These are phyloP conservation scores for Sprattus sprattus DNA, from an alignment of 2,113 vertebrate genomes.

Conservation along the genomic window DNA sequence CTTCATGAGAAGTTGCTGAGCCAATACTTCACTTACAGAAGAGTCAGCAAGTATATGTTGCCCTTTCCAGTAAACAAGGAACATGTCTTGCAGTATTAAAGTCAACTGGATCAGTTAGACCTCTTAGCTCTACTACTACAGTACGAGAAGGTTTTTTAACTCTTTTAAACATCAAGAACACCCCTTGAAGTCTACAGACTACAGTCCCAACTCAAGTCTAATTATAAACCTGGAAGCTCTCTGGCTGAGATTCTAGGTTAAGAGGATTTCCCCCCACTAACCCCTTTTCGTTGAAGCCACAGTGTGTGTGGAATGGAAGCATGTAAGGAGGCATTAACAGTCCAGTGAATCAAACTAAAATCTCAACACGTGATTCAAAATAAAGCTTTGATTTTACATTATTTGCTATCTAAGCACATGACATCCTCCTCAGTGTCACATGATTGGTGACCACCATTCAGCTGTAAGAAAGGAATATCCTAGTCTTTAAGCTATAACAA, in stretches of 20 bases:
- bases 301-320: neutral
- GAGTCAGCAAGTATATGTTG: neutral
- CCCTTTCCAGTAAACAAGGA: neutral
- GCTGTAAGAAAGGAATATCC: neutral
- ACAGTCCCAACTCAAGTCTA: constrained; percentile 24
- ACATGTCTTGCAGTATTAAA: neutral
- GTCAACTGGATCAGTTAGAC: neutral
- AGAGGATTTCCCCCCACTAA: constrained; percentile 67
- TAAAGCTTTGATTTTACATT: neutral
- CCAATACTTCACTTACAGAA: neutral
- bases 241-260: constrained; percentile 54
- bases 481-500: too few species aligned
- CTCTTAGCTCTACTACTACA: neutral
- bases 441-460: neutral
- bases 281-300: constrained; percentile 35
- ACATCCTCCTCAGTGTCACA: neutral
- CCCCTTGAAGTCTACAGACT: neutral
- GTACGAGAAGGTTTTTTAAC: neutral
- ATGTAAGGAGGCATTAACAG: neutral
- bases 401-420: neutral
- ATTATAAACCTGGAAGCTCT: constrained; percentile 52
- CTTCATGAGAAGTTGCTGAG: neutral
- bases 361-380: neutral
- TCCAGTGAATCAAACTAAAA: neutral
- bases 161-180: neutral